Evolutionary conservation across 2,888 invertebrate species (phyloP).

Genomic region (Blastobasis lacticolella): DNA sequence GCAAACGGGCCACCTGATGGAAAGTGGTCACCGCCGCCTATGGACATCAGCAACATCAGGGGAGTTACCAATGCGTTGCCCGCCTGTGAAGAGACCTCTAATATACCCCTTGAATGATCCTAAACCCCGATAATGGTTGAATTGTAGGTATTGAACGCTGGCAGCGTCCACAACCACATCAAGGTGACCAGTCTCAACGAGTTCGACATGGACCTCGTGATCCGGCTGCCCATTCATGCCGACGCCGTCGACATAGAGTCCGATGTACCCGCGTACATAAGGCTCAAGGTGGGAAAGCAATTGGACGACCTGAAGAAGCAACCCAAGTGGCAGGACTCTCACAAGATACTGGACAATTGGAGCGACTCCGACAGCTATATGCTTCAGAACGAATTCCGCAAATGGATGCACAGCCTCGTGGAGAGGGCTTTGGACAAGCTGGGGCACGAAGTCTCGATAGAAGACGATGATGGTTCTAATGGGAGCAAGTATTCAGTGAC

Average conservation of each 20-base stretch:
- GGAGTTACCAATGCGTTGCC: too few relatives aligned
- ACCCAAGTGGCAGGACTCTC: constrained; percentile 47
- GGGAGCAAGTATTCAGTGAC: constrained; percentile 39
- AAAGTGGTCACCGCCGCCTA: too few relatives aligned
- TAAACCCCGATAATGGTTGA: neutral
- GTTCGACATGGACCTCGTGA: constrained; percentile 75
- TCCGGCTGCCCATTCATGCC: constrained; percentile 51
- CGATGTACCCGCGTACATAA: constrained; percentile 62
- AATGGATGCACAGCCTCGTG: constrained; percentile 71
- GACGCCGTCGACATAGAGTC: constrained; percentile 40
- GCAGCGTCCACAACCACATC: constrained; percentile 76
- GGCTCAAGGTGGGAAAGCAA: constrained; percentile 43
- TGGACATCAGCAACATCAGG: too few relatives aligned
- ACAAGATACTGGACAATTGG: constrained; percentile 54
- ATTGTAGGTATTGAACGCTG: constrained; percentile 55
- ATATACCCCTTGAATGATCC: neutral
- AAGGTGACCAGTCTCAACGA: constrained; percentile 75
- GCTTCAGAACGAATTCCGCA: constrained; percentile 60
- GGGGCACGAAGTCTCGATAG: constrained; percentile 32
- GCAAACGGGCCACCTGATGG: too few relatives aligned
- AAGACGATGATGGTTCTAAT: constrained; percentile 8
- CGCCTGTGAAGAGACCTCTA: too few relatives aligned
- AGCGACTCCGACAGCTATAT: constrained; percentile 59
- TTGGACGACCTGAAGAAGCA: constrained; percentile 53
- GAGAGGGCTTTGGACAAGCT: constrained; percentile 54